phyloP scores from a whole-genome alignment of 2,113 vertebrate genomes.

The Seriola aureovittata region DNA sequence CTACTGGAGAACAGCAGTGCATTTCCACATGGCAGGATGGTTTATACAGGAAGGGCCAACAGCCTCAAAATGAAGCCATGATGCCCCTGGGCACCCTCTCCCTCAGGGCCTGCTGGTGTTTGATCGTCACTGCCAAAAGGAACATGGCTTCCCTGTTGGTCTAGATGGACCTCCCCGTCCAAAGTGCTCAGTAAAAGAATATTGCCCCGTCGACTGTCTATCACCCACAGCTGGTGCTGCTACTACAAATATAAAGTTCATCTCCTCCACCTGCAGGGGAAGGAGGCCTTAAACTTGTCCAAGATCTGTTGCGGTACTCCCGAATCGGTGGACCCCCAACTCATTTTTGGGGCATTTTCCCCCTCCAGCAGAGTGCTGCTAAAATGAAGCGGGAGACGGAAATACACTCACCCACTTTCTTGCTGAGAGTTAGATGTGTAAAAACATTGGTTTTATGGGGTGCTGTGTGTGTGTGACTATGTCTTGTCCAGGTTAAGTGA shows the following conservation, averaged over 20 bases:
- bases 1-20: slow-evolving; percentile 5
- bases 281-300: neutral
- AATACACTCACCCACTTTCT: neutral
- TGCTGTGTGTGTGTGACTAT: neutral
- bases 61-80: slow-evolving; percentile 18
- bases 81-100: neutral
- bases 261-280: neutral
- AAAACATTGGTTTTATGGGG: neutral
- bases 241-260: neutral
- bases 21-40: slow-evolving; percentile 12
- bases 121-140: slow-evolving; percentile 40
- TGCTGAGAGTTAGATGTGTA: neutral
- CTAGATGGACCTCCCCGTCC: slow-evolving; percentile 7
- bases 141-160: slow-evolving; percentile 34
- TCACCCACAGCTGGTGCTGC: neutral
- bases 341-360: neutral
- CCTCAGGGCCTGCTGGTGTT: slow-evolving; percentile 11
- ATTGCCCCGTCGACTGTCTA: neutral
- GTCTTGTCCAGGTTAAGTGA: neutral
- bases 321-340: neutral
- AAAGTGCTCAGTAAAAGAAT: neutral
- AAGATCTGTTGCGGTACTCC: neutral
- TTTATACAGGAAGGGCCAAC: slow-evolving; percentile 8
- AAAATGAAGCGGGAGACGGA: neutral
- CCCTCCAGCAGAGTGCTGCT: neutral